Evolutionary conservation across 2,888 invertebrate genomes (phyloP), one percentile per base, ranked within the genome.

Genomic region (Ectobius pallidus): DNA sequence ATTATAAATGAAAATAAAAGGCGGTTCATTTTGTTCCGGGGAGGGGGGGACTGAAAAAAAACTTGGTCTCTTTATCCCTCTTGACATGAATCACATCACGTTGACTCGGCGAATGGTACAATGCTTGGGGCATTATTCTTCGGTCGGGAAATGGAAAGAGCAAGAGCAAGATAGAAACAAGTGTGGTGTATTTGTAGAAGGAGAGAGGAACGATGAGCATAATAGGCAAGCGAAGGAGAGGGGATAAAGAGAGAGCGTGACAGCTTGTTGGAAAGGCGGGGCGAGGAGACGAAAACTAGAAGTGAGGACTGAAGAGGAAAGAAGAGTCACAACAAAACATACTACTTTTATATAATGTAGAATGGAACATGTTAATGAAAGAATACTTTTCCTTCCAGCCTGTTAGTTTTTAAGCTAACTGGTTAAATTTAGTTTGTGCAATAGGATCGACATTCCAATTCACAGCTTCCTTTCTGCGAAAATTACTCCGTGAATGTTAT

Each of bases 241-340:
- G 69, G 68, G 61, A 55, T 73, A 72, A 72, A 70, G 72, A 72
- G 75, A 72, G 67, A 68, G 39, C 22, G 76, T 73, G 73, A 75
- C 71, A 70, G 74, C 11, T 34, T 6, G 7, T 34, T 34, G 34
- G 34, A 11, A 6, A 34, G 34, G 34, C 34, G 11, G 11, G 34
- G 34, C 34, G 34, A 11, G 34, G 34, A 34, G n/a, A n/a, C n/a
- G n/a, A n/a, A n/a, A n/a, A n/a, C n/a, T n/a, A n/a, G 58, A 49
- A 65, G 62, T 30, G 49, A 62, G 61, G 61, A 46, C n/a, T 46
- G 32, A 20, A 49, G 70, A 14, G 42, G 22, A n/a, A 61, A 16
- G 14, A 11, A 34, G 39, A 42, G 14, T 46, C 32, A 30, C 25
- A 32, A 49, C 68, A 68, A 68, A 68, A 52, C 52, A 52, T 52